Evolutionary conservation across 2,113 vertebrate species (phyloP).

Genomic region (Hippoglossus stenolepis): DNA sequence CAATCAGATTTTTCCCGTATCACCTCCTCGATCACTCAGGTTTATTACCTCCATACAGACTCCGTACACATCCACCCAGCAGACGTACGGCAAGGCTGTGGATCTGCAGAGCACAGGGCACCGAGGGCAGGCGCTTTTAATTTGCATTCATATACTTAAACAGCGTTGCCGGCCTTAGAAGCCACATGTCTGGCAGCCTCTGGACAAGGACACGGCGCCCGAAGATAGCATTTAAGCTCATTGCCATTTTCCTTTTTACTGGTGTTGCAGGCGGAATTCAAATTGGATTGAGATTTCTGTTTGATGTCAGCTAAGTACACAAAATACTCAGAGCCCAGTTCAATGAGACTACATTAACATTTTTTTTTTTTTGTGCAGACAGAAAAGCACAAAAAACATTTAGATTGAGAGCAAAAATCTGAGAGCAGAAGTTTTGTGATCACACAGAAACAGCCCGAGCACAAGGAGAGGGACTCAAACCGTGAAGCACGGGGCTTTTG

Average conservation of each 20-base stretch:
- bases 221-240: background rate
- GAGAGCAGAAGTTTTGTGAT: background rate
- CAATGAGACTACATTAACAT: background rate
- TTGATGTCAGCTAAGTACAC: background rate
- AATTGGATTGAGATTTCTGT: constrained; percentile 20
- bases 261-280: constrained; percentile 14
- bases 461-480: background rate
- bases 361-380: constrained; percentile 12
- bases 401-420: background rate
- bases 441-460: background rate
- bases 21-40: constrained; percentile 19
- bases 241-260: background rate
- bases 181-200: constrained; percentile 15
- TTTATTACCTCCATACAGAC: constrained; percentile 24
- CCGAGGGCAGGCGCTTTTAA: background rate
- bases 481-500: background rate
- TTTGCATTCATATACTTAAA: constrained; percentile 40
- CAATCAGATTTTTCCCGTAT: constrained; percentile 41
- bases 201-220: constrained; percentile 26
- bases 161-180: constrained; percentile 10
- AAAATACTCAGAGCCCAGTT: background rate
- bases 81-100: background rate
- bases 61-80: too few species aligned
- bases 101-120: background rate
- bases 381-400: constrained; percentile 8